Conservation (phyloP, 2,797 vertebrate genomes). For the Chelon labrosus region DNA sequence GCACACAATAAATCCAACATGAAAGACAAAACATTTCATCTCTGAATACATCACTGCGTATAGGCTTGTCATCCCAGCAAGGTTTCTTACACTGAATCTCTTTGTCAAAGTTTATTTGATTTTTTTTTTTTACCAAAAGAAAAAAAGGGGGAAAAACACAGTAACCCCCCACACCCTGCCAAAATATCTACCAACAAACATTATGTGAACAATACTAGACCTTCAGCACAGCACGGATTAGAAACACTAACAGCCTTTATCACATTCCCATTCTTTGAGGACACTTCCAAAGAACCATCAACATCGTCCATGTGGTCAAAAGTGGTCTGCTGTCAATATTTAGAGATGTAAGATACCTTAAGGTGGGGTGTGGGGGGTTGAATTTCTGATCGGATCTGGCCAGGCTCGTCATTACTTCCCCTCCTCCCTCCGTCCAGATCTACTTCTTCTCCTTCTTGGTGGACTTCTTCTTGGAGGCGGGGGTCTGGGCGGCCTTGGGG, state of each 20-base stretch:
- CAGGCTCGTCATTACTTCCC: conserved; percentile 45
- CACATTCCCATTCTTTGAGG: conserved; percentile 64
- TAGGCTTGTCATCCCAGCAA: conserved; percentile 76
- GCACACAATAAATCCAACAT: conserved; percentile 75
- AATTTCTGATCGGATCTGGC: conserved; percentile 61
- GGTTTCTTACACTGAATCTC: conserved; percentile 74
- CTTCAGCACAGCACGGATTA: conserved; percentile 65
- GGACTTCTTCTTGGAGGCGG: conserved; percentile 98
- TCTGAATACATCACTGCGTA: conserved; percentile 79
- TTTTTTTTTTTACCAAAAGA: conserved; percentile 56
- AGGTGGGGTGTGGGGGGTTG: conserved; percentile 74
- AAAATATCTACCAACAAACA: conserved; percentile 70
- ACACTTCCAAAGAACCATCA: conserved; percentile 63
- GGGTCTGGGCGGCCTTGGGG: conserved; percentile 86
- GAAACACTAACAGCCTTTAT: conserved; percentile 65
- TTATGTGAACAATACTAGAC: conserved; percentile 66
- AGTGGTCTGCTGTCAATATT: conserved; percentile 53
- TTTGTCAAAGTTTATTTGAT: conserved; percentile 67
- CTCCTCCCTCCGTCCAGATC: conserved; percentile 45
- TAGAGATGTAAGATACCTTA: conserved; percentile 67
- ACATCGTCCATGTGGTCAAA: conserved; percentile 55
- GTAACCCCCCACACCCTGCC: conserved; percentile 73
- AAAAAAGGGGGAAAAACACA: conserved; percentile 35
- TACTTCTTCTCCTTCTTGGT: conserved; percentile 99
- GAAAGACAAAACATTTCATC: conserved; percentile 76